phyloP scores from a whole-genome alignment of 2,888 invertebrate species.

The Drosophila algonquin region DNA sequence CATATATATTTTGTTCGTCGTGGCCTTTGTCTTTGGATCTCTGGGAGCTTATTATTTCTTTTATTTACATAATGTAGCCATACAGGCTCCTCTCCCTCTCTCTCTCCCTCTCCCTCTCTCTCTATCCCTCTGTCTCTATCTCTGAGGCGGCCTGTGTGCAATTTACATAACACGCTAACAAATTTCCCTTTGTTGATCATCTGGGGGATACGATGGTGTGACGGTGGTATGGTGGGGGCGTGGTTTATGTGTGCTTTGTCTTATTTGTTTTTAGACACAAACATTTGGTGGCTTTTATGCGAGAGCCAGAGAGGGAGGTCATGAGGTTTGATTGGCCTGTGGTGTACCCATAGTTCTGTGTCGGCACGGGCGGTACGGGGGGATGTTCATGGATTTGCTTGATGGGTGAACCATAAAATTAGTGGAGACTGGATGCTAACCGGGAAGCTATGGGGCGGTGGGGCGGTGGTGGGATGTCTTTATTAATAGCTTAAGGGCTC shows the following conservation, averaged over 20 bases:
- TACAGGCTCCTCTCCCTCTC: constrained; percentile 2
- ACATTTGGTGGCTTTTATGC: constrained; percentile 37
- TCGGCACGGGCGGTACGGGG: background rate
- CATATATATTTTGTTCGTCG: constrained; percentile 17
- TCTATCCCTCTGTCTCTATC: constrained; percentile 27
- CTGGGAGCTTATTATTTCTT: constrained; percentile 74
- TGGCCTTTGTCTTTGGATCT: constrained; percentile 32
- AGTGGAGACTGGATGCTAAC: constrained; percentile 40
- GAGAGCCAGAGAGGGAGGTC: constrained; percentile 43
- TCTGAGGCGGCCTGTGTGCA: constrained; percentile 62
- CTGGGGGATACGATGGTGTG: constrained; percentile 46
- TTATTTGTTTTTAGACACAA: constrained; percentile 63
- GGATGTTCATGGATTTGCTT: constrained; percentile 58
- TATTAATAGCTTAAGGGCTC: constrained; percentile 70
- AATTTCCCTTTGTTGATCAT: constrained; percentile 66
- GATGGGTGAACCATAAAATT: constrained; percentile 73
- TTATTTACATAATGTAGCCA: constrained; percentile 75
- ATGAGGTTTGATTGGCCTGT: constrained; percentile 70
- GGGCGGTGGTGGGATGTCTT: constrained; percentile 37
- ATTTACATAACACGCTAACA: constrained; percentile 79
- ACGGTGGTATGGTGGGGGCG: constrained; percentile 43
- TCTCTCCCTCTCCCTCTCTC: background rate
- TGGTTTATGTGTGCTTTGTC: constrained; percentile 74
- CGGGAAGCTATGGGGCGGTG: constrained; percentile 1
- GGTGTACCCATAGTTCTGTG: constrained; percentile 33